Percentiles rank a stretch among this genome's conserved stretches.
Evolutionary conservation across 2,888 invertebrate genomes (phyloP).

Genomic region (Choristoneura rosaceana): DNA sequence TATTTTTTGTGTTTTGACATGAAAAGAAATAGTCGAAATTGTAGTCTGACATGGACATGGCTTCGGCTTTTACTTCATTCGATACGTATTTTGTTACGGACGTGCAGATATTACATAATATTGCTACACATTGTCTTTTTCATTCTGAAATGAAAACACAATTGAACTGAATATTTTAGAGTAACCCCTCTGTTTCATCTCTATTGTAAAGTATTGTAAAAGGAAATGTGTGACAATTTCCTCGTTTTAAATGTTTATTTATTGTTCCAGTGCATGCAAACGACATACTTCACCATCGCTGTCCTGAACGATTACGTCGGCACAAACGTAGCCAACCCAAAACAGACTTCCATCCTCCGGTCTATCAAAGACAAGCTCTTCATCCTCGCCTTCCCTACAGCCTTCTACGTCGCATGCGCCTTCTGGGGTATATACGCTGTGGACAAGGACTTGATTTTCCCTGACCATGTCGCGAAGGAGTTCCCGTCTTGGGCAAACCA

Average conservation of each 20-base stretch:
- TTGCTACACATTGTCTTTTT: no score
- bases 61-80: not conserved
- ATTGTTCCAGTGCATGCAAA: conserved; percentile 34
- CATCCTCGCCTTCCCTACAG: conserved; percentile 27
- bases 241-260: not conserved
- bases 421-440: conserved; percentile 41
- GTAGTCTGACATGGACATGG: no score
- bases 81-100: no score
- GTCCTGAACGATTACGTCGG: conserved; percentile 36
- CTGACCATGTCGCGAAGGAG: conserved; percentile 18
- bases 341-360: conserved; percentile 18
- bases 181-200: no score
- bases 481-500: conserved; percentile 35
- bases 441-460: conserved; percentile 35
- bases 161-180: no score
- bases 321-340: conserved; percentile 23
- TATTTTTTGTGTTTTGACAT: no score
- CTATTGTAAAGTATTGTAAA: not conserved
- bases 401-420: conserved; percentile 32
- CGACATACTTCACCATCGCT: conserved; percentile 26
- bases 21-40: no score
- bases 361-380: conserved; percentile 31
- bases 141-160: no score
- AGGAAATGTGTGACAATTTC: not conserved
- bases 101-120: no score